Evolutionary conservation across 2,888 invertebrate genomes (phyloP).

Genomic region (Dryomyza anilis): DNA sequence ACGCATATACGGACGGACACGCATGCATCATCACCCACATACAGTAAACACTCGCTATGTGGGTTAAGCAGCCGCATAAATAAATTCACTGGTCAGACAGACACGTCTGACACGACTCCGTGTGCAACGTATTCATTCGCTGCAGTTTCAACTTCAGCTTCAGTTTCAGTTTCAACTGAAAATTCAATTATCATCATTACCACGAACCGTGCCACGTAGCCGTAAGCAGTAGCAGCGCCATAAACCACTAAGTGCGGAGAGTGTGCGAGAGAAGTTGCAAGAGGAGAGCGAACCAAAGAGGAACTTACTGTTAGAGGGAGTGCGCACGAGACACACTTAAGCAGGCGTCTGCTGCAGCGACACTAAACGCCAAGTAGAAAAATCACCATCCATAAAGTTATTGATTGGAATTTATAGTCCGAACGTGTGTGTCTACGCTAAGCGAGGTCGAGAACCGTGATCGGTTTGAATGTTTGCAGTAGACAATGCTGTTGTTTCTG

Average conservation of each 20-base stretch:
- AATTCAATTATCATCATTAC: conserved; percentile 17
- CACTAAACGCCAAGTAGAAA: background rate
- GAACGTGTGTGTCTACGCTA: no score
- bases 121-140: background rate
- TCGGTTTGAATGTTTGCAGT: no score
- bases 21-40: background rate
- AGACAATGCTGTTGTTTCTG: no score
- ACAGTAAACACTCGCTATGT: background rate
- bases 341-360: background rate
- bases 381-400: conserved; percentile 5
- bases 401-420: conserved; percentile 15
- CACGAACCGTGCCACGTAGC: conserved; percentile 1
- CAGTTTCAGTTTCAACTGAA: conserved; percentile 2
- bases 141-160: background rate
- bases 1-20: conserved; percentile 1
- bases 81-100: conserved; percentile 11
- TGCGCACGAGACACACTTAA: background rate
- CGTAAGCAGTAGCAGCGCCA: background rate
- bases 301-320: background rate
- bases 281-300: background rate
- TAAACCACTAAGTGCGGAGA: background rate
- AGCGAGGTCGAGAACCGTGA: no score
- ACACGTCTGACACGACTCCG: background rate
- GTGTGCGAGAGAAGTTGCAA: background rate
- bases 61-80: conserved; percentile 1